These are phyloP conservation scores for Myotis lucifugus DNA, from an alignment of 2,113 vertebrate genomes.

Conservation along the genomic window DNA sequence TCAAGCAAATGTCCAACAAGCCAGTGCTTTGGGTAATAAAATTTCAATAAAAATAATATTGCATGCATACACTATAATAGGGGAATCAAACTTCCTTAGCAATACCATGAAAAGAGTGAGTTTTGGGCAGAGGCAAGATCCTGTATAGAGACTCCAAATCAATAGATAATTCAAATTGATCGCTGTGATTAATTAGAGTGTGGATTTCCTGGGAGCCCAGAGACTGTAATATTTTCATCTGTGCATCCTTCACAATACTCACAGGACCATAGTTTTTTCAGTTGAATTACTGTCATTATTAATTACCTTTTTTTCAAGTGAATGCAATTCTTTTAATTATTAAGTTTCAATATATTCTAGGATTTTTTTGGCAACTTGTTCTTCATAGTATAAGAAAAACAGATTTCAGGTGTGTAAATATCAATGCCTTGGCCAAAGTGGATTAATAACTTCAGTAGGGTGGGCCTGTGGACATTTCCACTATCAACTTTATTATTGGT, in stretches of 20 bases:
- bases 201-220: neutral
- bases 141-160: neutral
- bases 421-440: neutral
- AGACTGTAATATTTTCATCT: neutral
- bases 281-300: neutral
- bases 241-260: neutral
- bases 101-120: neutral
- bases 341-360: constrained; percentile 9
- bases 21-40: neutral
- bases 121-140: neutral
- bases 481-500: neutral
- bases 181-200: neutral
- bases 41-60: neutral
- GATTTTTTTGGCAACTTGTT: neutral
- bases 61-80: neutral
- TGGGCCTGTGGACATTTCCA: neutral
- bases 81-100: neutral
- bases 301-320: constrained; percentile 18
- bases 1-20: constrained; percentile 8
- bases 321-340: constrained; percentile 31
- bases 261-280: neutral
- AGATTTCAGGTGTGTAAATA: neutral
- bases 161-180: neutral
- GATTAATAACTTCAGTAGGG: neutral
- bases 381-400: neutral